Evolutionary conservation across 1,140 invertebrate species (phyloP), one percentile per base, ranked within the genome.

Genomic region (Conus ventricosus): DNA sequence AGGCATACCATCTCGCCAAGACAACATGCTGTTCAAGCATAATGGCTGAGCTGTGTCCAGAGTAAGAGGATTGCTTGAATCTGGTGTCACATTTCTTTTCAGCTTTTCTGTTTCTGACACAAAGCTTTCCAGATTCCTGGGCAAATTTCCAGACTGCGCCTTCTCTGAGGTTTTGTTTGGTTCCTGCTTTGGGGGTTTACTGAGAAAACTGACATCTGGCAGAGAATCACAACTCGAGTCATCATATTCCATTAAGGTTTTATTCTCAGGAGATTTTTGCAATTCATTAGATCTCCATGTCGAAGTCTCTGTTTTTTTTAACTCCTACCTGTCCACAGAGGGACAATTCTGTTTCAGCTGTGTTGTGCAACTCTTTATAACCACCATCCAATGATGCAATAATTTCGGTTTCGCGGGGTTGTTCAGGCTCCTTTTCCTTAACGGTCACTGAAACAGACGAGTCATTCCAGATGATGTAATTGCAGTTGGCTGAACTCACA

Each of bases 151-250:
- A 63, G 17, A 63, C 60, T 63, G 60, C 60, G 60, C 60, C 60
- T 63, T 63, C 60, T 20, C 11, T 63, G 10, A 11, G 17, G 4
- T 63, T 63, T 63, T 1, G 10, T 11, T 63, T 63, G 60, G 60
- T 13, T 11, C 11, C 17, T 63, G 60, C 10, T 63, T 20, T 13
- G 60, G 60, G 60, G 60, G 10, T 6, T 83, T 25, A 13, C 5
- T 57, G 20, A 83, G 6, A 25, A 83, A 63, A 4, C n/a, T 25
- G 10, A 84, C 20, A 39, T 84, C 82, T 84, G 82, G 82, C 5
- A 84, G 57, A 27, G 82, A 63, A 67, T 84, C 82, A 25, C 23
- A 25, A 63, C 82, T 84, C 5, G 82, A 84, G 20, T 84, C 82
- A 84, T 84, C 55, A 27, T 4, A 13, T 25, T 27, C 57, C 10